Evolutionary conservation across 2,113 vertebrate genomes (phyloP).

Genomic region (Pluvianellus socialis): DNA sequence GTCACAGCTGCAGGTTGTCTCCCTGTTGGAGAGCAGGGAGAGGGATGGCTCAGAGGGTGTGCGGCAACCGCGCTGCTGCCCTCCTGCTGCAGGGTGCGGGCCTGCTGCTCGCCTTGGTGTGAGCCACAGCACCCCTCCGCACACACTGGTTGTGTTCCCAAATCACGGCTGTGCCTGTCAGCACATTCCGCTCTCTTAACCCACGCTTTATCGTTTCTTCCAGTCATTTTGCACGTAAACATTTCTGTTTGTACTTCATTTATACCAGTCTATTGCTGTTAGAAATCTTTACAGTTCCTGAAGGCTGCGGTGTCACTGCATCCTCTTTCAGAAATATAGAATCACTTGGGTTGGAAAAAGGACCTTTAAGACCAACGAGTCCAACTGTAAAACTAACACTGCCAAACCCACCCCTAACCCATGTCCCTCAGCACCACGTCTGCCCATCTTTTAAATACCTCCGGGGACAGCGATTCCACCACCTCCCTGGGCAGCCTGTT

Average conservation of each 20-base stretch:
- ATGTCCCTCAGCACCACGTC: no score
- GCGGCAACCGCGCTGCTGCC: not conserved
- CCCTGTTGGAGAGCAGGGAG: not conserved
- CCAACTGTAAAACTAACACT: no score
- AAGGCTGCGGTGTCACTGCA: not conserved
- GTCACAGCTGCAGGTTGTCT: not conserved
- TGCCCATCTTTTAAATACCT: no score
- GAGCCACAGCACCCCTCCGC: not conserved
- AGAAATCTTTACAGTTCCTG: not conserved
- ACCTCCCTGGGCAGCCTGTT: no score
- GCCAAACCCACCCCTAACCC: no score
- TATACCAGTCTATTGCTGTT: not conserved
- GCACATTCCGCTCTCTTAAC: not conserved
- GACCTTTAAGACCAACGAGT: no score
- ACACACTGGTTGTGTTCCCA: accelerated
- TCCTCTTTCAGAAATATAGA: not conserved
- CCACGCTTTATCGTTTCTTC: accelerated
- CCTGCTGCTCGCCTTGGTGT: not conserved
- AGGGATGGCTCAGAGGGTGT: not conserved
- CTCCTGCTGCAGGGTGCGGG: not conserved
- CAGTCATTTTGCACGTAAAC: no score
- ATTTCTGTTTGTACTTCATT: not conserved
- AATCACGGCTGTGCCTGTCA: not conserved
- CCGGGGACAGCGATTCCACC: no score
- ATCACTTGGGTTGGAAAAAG: no score